Base-by-base conservation (phyloP, 2,113 vertebrate species). In the Rafetus swinhoei region DNA sequence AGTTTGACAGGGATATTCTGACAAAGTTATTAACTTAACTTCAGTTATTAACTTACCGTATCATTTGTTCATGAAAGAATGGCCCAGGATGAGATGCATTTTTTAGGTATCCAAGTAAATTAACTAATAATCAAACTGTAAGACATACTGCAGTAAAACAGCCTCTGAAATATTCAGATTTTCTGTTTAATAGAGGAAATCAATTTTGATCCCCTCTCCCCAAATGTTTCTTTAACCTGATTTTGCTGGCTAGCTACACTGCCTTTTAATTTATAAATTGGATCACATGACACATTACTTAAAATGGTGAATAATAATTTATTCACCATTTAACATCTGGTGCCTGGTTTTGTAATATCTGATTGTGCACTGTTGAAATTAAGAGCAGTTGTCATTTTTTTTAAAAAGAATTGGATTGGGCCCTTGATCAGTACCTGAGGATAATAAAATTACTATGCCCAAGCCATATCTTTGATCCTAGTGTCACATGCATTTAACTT, bases 41-140 rank as follows among this genome's bases (percentile, higher is more conserved):
- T 77, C 10, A 9, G 0, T 0, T 84, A 32, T 24, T 91, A 45
- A 39, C 27, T 87, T 86, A 84, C 55, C 0, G 0, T 29, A 13
- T 2, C 35, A 89, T 79, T 65, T 89, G 39, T 39, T 79, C 50
- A 18, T 0, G 1, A 18, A 3, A 9, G 65, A 32, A 22, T 10
- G 35, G 22, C n/a, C n/a, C n/a, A n/a, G n/a, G n/a, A n/a, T n/a
- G 21, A 84, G 25, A 27, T 32, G 10, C 9, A 84, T 25, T 84
- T 32, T 52, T 50, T 69, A 74, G 76, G 19, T 14, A 59, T 32
- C 7, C 35, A 25, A 84, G 87, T 32, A 74, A 59, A 82, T 54
- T 54, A 74, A 84, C 35, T 15, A 65, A 14, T 65, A 54, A 19
- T 2, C 18, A 10, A 62, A 79, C 79, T 32, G 84, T 62, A 79